Evolutionary conservation across 2,113 vertebrate genomes (phyloP).

Genomic region (Sylvia atricapilla): DNA sequence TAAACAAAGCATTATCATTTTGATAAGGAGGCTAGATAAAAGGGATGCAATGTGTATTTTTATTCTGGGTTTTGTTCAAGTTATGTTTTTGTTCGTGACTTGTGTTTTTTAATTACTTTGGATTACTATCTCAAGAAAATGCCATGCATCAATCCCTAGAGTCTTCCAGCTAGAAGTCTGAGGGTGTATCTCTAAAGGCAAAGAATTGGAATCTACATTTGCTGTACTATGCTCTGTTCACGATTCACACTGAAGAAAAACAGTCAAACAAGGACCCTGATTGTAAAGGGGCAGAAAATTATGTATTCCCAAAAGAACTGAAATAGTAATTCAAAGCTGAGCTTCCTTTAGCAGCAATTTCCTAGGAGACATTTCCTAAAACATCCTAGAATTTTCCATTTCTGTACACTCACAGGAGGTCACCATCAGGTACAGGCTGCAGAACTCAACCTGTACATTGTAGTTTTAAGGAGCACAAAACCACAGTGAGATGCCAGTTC

Average conservation of each 20-base stretch:
- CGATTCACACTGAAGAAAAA: neutral
- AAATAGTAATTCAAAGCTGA: neutral
- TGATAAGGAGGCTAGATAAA: neutral
- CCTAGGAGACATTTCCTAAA: neutral
- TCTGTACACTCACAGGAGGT: neutral
- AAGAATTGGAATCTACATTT: neutral
- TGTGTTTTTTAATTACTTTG: neutral
- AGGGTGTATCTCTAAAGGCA: neutral
- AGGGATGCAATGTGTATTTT: neutral
- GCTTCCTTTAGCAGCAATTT: neutral
- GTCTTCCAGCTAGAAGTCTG: neutral
- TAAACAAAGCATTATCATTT: neutral
- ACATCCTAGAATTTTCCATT: neutral
- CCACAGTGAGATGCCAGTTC: neutral
- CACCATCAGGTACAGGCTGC: neutral
- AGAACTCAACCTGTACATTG: neutral
- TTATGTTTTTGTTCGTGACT: neutral
- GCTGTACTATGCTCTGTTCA: neutral
- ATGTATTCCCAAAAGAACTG: neutral
- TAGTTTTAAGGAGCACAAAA: neutral
- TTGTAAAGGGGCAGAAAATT: neutral
- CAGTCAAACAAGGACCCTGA: neutral
- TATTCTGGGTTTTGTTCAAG: neutral
- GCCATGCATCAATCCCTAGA: neutral
- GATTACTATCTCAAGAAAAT: neutral